Conservation (phyloP, 37 sponge, comb jelly and placozoan species). For the Tethya wilhelma region DNA sequence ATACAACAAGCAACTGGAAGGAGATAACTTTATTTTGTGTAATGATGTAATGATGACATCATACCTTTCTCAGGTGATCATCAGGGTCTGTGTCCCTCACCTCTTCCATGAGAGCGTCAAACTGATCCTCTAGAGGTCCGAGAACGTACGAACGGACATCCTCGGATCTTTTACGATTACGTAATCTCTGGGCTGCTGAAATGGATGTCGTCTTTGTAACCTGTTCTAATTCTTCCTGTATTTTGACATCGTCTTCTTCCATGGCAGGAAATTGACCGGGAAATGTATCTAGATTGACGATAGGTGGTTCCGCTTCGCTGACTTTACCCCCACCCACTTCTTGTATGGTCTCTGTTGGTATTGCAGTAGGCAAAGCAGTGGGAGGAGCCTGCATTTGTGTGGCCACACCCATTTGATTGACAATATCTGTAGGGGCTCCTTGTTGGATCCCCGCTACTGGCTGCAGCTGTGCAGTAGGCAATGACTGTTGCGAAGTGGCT, state of each 20-base stretch:
- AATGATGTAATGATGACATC: conserved; percentile 2
- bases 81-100: conserved; percentile 47
- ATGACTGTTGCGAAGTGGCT: neutral
- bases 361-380: no score
- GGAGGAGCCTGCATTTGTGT: no score
- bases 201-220: neutral
- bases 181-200: neutral
- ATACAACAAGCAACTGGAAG: neutral
- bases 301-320: no score
- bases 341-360: no score
- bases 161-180: neutral
- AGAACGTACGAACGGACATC: conserved; percentile 16
- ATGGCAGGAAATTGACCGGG: no score
- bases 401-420: no score
- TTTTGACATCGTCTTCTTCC: neutral
- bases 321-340: no score
- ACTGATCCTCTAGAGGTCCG: conserved; percentile 27
- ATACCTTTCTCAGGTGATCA: conserved; percentile 39
- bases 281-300: no score
- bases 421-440: no score
- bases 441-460: no score
- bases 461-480: no score
- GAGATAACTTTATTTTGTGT: no score
- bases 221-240: neutral
- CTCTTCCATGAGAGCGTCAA: conserved; percentile 54